phyloP scores from a whole-genome alignment of 2,888 invertebrate species.

The Megaustenia siamemsis region DNA sequence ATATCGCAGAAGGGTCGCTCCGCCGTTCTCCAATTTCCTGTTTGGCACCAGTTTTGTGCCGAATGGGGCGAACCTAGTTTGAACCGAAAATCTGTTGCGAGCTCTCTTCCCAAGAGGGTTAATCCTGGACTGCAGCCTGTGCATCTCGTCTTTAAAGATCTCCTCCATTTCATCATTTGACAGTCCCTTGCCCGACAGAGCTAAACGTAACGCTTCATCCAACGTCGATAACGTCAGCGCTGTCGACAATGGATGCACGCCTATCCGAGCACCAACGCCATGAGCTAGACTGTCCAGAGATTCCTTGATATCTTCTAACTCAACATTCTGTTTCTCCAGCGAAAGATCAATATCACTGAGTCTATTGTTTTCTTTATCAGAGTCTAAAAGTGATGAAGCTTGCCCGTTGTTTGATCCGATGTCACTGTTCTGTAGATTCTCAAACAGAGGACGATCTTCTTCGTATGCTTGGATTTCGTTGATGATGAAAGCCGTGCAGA shows the following conservation, averaged over 20 bases:
- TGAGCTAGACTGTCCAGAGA: not conserved
- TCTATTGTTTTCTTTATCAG: not conserved
- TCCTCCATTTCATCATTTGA: conserved; percentile 19
- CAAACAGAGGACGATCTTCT: not conserved
- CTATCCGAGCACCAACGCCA: not conserved
- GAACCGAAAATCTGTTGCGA: conserved; percentile 52
- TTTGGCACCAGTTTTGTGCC: conserved; percentile 58
- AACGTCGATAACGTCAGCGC: not conserved
- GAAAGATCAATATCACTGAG: not conserved
- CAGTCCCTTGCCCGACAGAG: not conserved
- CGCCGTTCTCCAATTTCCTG: conserved; percentile 54
- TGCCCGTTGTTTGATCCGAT: not conserved
- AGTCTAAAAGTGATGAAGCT: not conserved
- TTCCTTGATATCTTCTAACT: not conserved
- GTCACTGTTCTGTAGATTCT: not conserved
- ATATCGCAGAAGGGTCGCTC: conserved; percentile 57
- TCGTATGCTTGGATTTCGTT: not conserved
- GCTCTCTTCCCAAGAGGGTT: not conserved
- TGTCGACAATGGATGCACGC: not conserved
- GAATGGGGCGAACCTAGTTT: conserved; percentile 59
- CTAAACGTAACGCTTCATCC: not conserved
- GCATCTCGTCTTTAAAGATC: not conserved
- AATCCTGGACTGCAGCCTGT: not conserved
- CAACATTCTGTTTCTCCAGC: not conserved
- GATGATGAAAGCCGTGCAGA: conserved; percentile 3